Conservation (phyloP, 2,797 vertebrate species). For the Premnoplex brunnescens region DNA sequence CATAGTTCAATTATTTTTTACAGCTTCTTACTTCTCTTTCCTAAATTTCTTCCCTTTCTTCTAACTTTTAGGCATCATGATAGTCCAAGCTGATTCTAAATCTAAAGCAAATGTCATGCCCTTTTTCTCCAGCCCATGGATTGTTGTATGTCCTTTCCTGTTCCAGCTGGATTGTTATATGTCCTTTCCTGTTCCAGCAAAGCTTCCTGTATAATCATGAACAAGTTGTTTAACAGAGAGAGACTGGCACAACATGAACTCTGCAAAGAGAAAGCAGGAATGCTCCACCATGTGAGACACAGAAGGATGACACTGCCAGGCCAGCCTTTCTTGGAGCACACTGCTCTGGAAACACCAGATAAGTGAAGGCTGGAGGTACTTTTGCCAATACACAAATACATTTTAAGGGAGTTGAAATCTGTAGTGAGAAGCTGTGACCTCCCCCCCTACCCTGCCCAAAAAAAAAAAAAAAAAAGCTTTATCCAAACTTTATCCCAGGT, state of each 20-base stretch:
- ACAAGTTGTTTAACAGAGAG: background rate
- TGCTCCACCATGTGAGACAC: accelerated
- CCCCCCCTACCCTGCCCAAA: too few species aligned
- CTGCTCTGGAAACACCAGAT: background rate
- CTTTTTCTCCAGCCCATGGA: background rate
- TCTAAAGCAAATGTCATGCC: background rate
- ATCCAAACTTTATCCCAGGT: too few species aligned
- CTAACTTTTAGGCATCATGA: background rate
- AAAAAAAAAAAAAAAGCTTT: too few species aligned
- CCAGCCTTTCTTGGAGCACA: background rate
- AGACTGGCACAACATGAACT: background rate
- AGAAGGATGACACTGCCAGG: background rate
- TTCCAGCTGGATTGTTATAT: background rate
- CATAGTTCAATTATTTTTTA: background rate
- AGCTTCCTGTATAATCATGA: background rate
- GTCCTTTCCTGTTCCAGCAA: background rate
- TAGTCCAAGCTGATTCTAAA: background rate
- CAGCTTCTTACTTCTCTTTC: background rate
- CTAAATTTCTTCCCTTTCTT: background rate
- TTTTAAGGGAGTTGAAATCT: background rate
- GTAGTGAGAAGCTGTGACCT: too few species aligned
- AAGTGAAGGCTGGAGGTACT: background rate
- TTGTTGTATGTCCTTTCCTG: background rate
- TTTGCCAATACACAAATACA: background rate
- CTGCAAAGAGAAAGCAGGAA: background rate